Base-by-base conservation (phyloP, 2,888 invertebrate species). In the Leptodirus hochenwartii region DNA sequence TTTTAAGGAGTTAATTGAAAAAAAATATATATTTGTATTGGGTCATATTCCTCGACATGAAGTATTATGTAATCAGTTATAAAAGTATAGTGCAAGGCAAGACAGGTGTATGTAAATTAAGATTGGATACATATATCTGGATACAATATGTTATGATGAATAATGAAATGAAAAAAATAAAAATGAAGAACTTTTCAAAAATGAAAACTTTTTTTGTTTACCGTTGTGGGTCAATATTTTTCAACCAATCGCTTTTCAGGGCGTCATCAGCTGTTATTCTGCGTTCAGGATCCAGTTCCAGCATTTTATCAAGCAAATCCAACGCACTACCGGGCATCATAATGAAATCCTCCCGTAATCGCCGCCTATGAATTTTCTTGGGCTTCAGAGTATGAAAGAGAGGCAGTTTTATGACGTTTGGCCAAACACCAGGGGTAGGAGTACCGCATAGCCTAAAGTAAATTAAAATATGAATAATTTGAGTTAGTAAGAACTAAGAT, bases 401-500 rank as follows among this genome's bases (percentile, higher is more conserved):
- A 0, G 95, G 95, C 41, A 98, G 62, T 50, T 81, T 78, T 38
- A 90, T 85, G 27, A 98, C 93, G 49, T 80, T 69, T 5, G 96
- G 96, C 96, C 96, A 98, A 22, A 87, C 87, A 24, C 88, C 88
- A 0, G 95, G 93, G 22, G 82, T 77, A 0, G 96, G 95, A 1
- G 93, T 87, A 11, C 96, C 98, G 61, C 98, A 98, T 13, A 87
- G 68, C 34, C 80, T 64, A 0, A n/a, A n/a, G n/a, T n/a, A n/a
- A n/a, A n/a, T n/a, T n/a, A n/a, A n/a, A n/a, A n/a, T n/a, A n/a
- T n/a, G n/a, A n/a, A n/a, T n/a, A n/a, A n/a, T n/a, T n/a, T n/a
- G n/a, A n/a, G n/a, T n/a, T n/a, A n/a, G n/a, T n/a, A n/a, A n/a
- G n/a, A n/a, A n/a, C n/a, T n/a, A n/a, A n/a, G n/a, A n/a, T n/a